Evolutionary conservation across 2,888 invertebrate species (phyloP), one percentile per base, ranked within the genome.

Genomic region (Himalopsyche kuldschensis): DNA sequence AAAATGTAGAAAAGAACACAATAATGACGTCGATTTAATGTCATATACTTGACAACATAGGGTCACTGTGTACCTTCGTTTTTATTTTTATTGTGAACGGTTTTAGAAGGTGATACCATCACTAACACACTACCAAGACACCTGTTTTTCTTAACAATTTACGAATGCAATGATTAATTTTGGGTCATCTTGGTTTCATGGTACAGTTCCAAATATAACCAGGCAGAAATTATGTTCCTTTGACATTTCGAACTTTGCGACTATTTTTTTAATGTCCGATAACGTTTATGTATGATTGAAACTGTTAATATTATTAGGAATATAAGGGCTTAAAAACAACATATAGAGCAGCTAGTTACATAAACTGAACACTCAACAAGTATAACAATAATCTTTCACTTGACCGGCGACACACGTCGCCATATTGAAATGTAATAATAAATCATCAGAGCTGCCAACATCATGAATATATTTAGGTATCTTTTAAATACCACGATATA

Each of bases 61-160:
- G 79, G 80, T 69, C 84, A 48, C 30, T 82, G 79, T 63, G 75
- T 85, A 84, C 84, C 85, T 85, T 84, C 84, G 47, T 32, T 41
- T 77, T 63, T 75, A 35, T 31, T 82, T 76, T 84, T 81, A 24
- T 55, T 48, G 27, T 78, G 84, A 75, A 78, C 79, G n/a, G 77
- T 78, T 82, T 82, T 85, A 20, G 82, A 76, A 27, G 85, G 85
- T 78, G 85, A 85, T 78, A 85, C 85, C 85, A 85, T 85, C 79
- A 84, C 85, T 82, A 47, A 78, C 6, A 75, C 24, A 20, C 32
- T 76, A 79, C 30, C 15, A 20, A 55, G 32, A 35, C 75, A 69
- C 55, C 78, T 20, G 76, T 32, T 76, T 48, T 75, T 79, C 77
- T 31, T 20, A 32, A 32, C 27, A 80, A 48, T 30, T 80, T 80